Base-by-base conservation (phyloP, 2,888 invertebrate genomes). In the Cosmopolites sordidus region DNA sequence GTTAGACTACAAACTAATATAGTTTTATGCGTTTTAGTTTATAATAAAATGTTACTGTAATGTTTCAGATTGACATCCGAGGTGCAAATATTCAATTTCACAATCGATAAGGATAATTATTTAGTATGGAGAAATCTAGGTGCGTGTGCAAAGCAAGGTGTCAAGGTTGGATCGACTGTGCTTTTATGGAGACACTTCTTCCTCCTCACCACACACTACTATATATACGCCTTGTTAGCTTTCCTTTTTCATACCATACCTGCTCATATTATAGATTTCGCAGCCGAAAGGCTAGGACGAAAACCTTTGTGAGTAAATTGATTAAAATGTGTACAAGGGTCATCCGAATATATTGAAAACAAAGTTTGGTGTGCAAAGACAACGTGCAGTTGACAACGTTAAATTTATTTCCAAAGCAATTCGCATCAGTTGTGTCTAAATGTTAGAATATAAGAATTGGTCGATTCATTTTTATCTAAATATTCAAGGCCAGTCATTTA, bases 211-310 rank as follows among this genome's bases (percentile, higher is more conserved):
- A 39, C 16, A 33, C 44, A 22, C 22, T 39, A 16, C n/a, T 44
- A 41, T 15, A 44, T 46, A 41, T 51, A 33, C 33, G 0, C 14
- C 3, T n/a, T 58, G 9, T 18, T 58, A 1, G 43, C 15, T 12
- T 58, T 58, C 18, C 18, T 49, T 4, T 29, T 58, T 2, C 54
- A 58, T 16, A 45, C 44, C 9, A 22, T 58, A 5, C 58, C 58
- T n/a, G 48, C 27, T 4, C 43, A 40, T 12, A 8, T 51, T 1
- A 12, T 17, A 2, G 58, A 54, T 30, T 43, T 44, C 39, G 17
- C 43, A 2, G 12, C 18, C 2, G 30, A 15, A 9, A 17, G 9
- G 12, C 1, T 48, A 6, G 58, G 54, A 8, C 43, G 44, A 18
- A 27, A 54, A 48, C 48, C 51, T 1, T 17, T 27, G 51, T 45